Conservation (phyloP, 1,140 invertebrate species). For the Heliconius hewitsoni region DNA sequence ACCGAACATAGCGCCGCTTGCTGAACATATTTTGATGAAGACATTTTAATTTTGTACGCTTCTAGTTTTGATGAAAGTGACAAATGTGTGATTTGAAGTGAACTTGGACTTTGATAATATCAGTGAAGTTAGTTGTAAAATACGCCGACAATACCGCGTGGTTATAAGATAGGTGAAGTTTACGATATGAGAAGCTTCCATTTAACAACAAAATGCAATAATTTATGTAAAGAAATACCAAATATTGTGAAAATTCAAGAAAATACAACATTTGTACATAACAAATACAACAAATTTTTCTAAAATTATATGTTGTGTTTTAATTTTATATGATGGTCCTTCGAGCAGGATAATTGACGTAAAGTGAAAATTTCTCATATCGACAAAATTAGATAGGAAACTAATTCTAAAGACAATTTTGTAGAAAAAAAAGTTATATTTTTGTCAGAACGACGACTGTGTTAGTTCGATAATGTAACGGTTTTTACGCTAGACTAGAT, state of each 20-base stretch:
- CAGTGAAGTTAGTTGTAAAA: constrained; percentile 57
- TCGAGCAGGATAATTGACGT: neutral
- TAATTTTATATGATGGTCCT: neutral
- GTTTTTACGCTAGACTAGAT: constrained; percentile 50
- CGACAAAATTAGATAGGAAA: constrained; percentile 66
- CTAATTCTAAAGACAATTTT: constrained; percentile 64
- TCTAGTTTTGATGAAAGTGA: constrained; percentile 30
- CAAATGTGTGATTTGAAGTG: constrained; percentile 35
- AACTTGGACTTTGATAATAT: constrained; percentile 17
- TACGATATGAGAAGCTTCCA: constrained; percentile 47
- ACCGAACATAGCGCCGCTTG: constrained; percentile 56
- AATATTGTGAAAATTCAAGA: no score
- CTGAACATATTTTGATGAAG: constrained; percentile 71
- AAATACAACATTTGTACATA: no score
- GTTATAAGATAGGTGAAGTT: constrained; percentile 52
- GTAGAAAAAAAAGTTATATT: constrained; percentile 70
- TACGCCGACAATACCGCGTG: constrained; percentile 72
- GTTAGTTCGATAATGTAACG: constrained; percentile 47
- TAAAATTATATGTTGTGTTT: no score
- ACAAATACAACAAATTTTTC: no score
- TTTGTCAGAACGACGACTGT: constrained; percentile 57
- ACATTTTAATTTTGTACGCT: constrained; percentile 54
- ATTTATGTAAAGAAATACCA: neutral
- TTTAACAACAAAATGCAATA: neutral
- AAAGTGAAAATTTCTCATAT: constrained; percentile 45